Percentiles rank a stretch among this genome's conserved stretches.
Conservation (phyloP, 2,888 invertebrate species). For the Cetonia aurata region DNA sequence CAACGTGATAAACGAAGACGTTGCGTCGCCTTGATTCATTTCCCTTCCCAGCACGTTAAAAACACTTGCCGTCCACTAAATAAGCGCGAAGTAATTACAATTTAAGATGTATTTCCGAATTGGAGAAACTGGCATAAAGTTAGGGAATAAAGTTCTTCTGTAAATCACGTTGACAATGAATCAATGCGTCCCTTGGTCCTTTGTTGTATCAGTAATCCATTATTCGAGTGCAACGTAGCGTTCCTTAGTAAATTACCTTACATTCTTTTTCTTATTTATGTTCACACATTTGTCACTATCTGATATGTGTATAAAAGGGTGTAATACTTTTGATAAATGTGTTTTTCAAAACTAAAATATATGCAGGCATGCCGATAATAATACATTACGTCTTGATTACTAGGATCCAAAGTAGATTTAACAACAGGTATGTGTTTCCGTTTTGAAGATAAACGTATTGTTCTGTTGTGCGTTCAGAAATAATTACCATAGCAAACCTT, state of each 20-base stretch:
- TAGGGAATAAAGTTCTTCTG: constrained; percentile 56
- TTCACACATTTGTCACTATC: too few relatives aligned
- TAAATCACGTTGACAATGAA: constrained; percentile 48
- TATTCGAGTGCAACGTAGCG: constrained; percentile 8
- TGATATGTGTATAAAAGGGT: too few relatives aligned
- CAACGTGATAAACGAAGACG: constrained; percentile 63
- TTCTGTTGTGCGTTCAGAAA: too few relatives aligned
- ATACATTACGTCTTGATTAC: too few relatives aligned
- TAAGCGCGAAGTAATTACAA: constrained; percentile 64
- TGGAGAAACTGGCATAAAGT: constrained; percentile 57
- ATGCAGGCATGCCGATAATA: too few relatives aligned
- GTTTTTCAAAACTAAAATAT: too few relatives aligned
- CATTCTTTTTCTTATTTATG: background rate
- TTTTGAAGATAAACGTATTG: too few relatives aligned
- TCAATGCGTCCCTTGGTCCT: constrained; percentile 25
- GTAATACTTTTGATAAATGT: too few relatives aligned
- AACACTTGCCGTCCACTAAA: constrained; percentile 65
- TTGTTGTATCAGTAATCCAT: constrained; percentile 38
- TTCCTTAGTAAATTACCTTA: constrained; percentile 37
- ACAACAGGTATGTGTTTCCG: too few relatives aligned
- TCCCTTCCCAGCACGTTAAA: constrained; percentile 62
- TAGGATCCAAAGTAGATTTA: too few relatives aligned
- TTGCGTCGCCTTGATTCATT: constrained; percentile 61
- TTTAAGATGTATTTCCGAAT: constrained; percentile 58
- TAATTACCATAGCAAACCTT: too few relatives aligned